Evolutionary conservation across 2,113 vertebrate genomes (phyloP), one percentile per base, ranked within the genome.

Genomic region (Pipa parva): DNA sequence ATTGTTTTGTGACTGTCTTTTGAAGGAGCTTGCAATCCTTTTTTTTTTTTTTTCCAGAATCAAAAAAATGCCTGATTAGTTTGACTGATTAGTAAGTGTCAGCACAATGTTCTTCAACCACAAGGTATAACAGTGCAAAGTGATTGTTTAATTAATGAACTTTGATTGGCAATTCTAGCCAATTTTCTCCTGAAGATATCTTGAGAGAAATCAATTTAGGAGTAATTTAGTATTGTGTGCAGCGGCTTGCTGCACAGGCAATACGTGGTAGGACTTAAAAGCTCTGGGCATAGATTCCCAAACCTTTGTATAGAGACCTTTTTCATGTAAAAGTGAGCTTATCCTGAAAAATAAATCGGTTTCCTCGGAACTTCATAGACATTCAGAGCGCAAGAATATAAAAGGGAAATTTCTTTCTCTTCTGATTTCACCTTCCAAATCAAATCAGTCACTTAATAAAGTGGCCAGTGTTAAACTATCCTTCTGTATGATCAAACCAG

Each of bases 121-220:
- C 57, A 60, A 69, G 65, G 65, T 52, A 69, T 60, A 69, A 45
- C 55, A 27, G 57, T 60, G 48, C 49, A 69, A 69, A 69, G 65
- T 69, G 65, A 69, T 69, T 69, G 65, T 59, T 69, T 69, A 69
- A 69, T 69, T 69, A 69, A 69, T 69, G 56, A 69, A 69, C 65
- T 69, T 69, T 69, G 65, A 69, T 69, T 69, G 56, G 65, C 65
- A 69, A 69, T 69, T 69, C 65, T 60, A 69, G 60, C 57, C 65
- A 69, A 69, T 69, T 69, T 69, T 69, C 65, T 60, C 48, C 57
- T 69, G 46, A 52, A 60, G 65, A 69, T 69, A 69, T 60, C 65
- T 69, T 69, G 57, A 69, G 48, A 69, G 65, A 69, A 69, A 69
- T 69, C 65, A 60, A 69, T 69, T 60, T 51, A 52, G 28, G 57